These are phyloP conservation scores for Ceratoteleas bidentatus DNA, from an alignment of 1,140 invertebrate species.

Conservation along the genomic window DNA sequence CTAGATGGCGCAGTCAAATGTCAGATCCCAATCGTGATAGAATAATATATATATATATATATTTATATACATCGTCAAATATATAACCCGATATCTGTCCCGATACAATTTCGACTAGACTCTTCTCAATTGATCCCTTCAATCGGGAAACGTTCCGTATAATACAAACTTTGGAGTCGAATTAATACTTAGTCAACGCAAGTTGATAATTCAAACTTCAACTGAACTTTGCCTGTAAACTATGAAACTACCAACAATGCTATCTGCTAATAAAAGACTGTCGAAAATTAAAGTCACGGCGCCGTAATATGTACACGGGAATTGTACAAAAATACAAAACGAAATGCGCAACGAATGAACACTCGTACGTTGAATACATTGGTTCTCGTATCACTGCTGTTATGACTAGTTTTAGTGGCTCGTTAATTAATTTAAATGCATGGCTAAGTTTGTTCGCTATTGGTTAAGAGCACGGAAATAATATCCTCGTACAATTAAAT, in stretches of 20 bases:
- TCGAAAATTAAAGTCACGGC: background rate
- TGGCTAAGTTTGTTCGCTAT: background rate
- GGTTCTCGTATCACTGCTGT: constrained; percentile 28
- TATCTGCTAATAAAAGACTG: background rate
- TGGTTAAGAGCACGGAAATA: background rate
- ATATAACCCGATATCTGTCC: no score
- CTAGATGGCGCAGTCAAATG: no score
- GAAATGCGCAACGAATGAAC: background rate
- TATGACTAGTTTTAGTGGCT: constrained; percentile 53
- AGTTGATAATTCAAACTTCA: background rate
- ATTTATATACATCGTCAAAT: no score
- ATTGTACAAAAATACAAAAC: constrained; percentile 14
- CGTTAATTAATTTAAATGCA: constrained; percentile 19
- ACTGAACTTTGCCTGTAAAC: background rate
- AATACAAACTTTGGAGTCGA: background rate
- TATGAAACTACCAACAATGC: background rate
- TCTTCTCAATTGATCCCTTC: no score
- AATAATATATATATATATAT: no score
- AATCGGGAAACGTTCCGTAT: no score
- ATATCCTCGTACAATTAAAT: background rate
- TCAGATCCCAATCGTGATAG: no score
- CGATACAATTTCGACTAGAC: no score
- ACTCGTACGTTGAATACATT: constrained; percentile 13
- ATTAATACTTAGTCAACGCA: background rate
- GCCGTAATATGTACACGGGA: background rate